These are phyloP conservation scores for Tachuris rubrigastra DNA, from an alignment of 2,113 vertebrate species.

Conservation along the genomic window DNA sequence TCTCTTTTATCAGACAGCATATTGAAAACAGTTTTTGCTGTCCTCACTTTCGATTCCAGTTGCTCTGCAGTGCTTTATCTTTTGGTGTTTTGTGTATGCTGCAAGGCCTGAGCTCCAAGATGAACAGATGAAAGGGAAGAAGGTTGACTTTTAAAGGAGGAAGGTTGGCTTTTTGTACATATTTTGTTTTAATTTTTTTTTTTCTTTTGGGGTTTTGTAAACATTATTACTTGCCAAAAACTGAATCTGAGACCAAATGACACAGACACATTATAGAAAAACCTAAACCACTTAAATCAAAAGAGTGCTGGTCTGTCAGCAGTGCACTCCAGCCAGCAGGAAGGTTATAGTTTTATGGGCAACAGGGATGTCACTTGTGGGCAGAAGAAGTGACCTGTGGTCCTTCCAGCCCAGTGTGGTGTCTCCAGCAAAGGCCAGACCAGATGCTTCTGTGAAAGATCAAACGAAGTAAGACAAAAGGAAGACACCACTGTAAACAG, in stretches of 20 bases:
- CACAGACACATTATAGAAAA: background rate
- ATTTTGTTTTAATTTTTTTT: background rate
- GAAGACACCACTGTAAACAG: slow-evolving; percentile 54
- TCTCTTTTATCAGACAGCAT: slow-evolving; percentile 7
- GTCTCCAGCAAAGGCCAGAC: slow-evolving; percentile 36
- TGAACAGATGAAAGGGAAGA: background rate
- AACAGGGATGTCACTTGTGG: slow-evolving; percentile 44
- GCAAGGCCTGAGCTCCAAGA: background rate
- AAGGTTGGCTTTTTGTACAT: background rate
- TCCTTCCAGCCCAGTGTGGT: slow-evolving; percentile 45
- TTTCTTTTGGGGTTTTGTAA: background rate
- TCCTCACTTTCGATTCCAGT: background rate
- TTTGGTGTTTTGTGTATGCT: background rate
- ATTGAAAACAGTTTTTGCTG: background rate
- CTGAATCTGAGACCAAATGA: background rate
- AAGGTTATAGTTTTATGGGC: slow-evolving; percentile 39
- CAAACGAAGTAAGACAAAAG: slow-evolving; percentile 53
- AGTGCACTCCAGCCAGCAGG: background rate
- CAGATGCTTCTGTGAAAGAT: slow-evolving; percentile 61
- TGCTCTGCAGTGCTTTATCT: background rate
- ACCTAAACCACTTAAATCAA: slow-evolving; percentile 12
- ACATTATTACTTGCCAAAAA: background rate
- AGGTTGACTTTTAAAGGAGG: background rate
- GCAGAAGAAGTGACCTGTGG: slow-evolving; percentile 34
- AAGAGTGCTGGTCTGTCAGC: background rate